Evolutionary conservation across 2,113 vertebrate species (phyloP).

Genomic region (human (Homo sapiens)): GRCh38 chr4:140324001-140324500

Average conservation of each 20-base stretch:
- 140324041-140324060: background rate
- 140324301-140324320: background rate
- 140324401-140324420: background rate
- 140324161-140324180: background rate
- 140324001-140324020: background rate
- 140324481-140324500: background rate
- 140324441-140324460: background rate
- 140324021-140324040: background rate
- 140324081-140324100: background rate
- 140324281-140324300: background rate
- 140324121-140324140: background rate
- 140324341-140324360: background rate
- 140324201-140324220: background rate
- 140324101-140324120: background rate
- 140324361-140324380: background rate
- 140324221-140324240: background rate
- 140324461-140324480: background rate
- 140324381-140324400: background rate
- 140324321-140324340: background rate
- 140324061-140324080: background rate
- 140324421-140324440: background rate
- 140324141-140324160: background rate
- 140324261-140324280: background rate
- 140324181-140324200: background rate
- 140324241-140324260: background rate